Evolutionary conservation across 2,888 invertebrate genomes (phyloP).

Genomic region (Serrognathus titanus): DNA sequence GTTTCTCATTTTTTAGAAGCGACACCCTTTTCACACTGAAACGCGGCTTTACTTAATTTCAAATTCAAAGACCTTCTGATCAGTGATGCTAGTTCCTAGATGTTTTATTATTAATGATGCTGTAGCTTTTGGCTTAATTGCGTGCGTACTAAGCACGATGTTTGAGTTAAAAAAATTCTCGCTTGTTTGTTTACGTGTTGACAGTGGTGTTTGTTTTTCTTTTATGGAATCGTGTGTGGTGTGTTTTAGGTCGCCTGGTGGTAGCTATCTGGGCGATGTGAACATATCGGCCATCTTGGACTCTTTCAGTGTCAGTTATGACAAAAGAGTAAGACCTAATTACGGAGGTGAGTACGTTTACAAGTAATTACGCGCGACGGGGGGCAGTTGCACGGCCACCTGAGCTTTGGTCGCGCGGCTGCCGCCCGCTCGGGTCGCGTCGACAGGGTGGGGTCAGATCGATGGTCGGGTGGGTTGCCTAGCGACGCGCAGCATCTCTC

Average conservation of each 20-base stretch:
- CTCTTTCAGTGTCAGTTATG: slow-evolving; percentile 94
- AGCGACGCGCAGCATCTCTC: slow-evolving; percentile 44
- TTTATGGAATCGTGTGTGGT: not conserved
- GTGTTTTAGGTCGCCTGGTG: slow-evolving; percentile 64
- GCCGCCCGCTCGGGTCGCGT: slow-evolving; percentile 36
- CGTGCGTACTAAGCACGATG: too few relatives aligned
- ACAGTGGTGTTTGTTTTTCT: too few relatives aligned
- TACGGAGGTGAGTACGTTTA: slow-evolving; percentile 81
- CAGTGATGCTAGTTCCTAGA: too few relatives aligned
- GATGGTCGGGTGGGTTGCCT: slow-evolving; percentile 47
- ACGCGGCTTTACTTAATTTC: too few relatives aligned
- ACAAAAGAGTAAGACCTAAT: slow-evolving; percentile 99
- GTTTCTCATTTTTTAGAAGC: too few relatives aligned
- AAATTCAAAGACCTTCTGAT: too few relatives aligned
- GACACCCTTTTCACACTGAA: too few relatives aligned
- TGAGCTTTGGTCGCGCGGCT: slow-evolving; percentile 27
- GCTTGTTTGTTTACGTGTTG: too few relatives aligned
- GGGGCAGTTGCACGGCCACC: slow-evolving; percentile 28
- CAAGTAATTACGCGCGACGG: slow-evolving; percentile 12
- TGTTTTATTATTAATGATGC: too few relatives aligned
- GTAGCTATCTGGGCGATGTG: slow-evolving; percentile 87
- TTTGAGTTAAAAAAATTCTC: too few relatives aligned
- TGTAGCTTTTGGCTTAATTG: too few relatives aligned
- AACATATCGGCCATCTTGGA: slow-evolving; percentile 94
- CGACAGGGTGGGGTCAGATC: slow-evolving; percentile 48